Percentiles rank a stretch among this genome's conserved stretches.
Evolutionary conservation across 2,113 vertebrate genomes (phyloP).

Genomic region (Gnathonemus echidnorhynchus): DNA sequence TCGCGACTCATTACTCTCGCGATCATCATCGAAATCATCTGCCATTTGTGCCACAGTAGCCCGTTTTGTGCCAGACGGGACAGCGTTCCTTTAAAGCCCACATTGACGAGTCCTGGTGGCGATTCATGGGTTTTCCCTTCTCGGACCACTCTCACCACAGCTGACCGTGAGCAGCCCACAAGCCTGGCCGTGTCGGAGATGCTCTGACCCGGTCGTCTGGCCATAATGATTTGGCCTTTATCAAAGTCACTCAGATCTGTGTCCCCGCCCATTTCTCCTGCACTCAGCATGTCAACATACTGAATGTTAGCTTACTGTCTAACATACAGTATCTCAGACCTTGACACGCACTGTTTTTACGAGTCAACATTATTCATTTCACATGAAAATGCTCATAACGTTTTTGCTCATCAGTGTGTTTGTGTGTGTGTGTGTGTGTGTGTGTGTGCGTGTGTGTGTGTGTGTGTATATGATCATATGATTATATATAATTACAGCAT

Average conservation of each 20-base stretch:
- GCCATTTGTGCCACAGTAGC: not conserved
- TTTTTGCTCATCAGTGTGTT: not conserved
- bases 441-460: too few species aligned
- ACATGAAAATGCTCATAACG: not conserved
- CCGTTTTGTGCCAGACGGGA: not conserved
- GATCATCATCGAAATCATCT: not conserved
- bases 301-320: not conserved
- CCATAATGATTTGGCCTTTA: not conserved
- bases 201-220: not conserved
- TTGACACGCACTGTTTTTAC: not conserved
- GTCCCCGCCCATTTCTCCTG: not conserved
- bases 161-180: not conserved
- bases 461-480: not conserved
- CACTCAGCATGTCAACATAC: not conserved
- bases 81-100: not conserved
- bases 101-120: not conserved
- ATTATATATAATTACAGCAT: not conserved
- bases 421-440: too few species aligned
- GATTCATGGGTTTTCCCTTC: not conserved
- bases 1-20: not conserved
- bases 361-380: not conserved
- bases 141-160: not conserved
- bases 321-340: not conserved
- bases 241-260: not conserved
- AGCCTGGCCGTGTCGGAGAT: not conserved